Percentiles rank a stretch among this genome's conserved stretches.
These are phyloP conservation scores for Nibea albiflora DNA, from an alignment of 2,113 vertebrate genomes.

Conservation along the genomic window DNA sequence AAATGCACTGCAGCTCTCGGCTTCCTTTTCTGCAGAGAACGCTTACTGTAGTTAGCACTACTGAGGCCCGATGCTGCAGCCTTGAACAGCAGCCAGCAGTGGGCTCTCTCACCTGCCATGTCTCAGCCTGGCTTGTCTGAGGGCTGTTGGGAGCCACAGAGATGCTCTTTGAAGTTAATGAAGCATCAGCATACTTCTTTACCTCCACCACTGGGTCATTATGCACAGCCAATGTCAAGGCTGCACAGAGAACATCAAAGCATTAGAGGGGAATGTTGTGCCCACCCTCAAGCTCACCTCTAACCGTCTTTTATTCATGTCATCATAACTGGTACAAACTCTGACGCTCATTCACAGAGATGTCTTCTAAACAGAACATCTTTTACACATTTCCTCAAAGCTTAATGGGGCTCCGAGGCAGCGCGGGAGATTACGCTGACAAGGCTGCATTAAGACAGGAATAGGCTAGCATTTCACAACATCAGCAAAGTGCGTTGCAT, in stretches of 20 bases:
- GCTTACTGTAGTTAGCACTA: constrained; percentile 26
- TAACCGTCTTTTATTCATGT: background rate
- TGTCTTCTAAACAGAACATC: background rate
- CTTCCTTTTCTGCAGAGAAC: constrained; percentile 47
- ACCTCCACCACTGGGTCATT: constrained; percentile 60
- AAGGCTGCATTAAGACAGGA: constrained; percentile 7
- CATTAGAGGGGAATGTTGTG: background rate
- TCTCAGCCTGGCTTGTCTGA: constrained; percentile 53
- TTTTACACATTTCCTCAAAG: background rate
- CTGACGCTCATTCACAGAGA: background rate
- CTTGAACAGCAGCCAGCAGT: constrained; percentile 69
- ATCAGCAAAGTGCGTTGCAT: constrained; percentile 44
- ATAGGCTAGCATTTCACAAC: constrained; percentile 38
- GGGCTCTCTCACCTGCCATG: constrained; percentile 57
- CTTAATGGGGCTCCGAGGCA: background rate
- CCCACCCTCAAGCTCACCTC: constrained; percentile 39
- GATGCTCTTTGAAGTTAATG: constrained; percentile 76
- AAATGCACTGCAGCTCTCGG: background rate
- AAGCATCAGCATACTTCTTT: constrained; percentile 70
- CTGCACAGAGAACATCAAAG: constrained; percentile 42
- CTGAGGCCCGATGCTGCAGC: constrained; percentile 52
- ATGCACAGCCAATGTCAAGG: constrained; percentile 56
- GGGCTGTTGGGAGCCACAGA: constrained; percentile 56
- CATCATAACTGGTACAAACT: background rate
- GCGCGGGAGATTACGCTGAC: constrained; percentile 31